phyloP scores from a whole-genome alignment of 2,113 vertebrate species.

The Perccottus glenii region DNA sequence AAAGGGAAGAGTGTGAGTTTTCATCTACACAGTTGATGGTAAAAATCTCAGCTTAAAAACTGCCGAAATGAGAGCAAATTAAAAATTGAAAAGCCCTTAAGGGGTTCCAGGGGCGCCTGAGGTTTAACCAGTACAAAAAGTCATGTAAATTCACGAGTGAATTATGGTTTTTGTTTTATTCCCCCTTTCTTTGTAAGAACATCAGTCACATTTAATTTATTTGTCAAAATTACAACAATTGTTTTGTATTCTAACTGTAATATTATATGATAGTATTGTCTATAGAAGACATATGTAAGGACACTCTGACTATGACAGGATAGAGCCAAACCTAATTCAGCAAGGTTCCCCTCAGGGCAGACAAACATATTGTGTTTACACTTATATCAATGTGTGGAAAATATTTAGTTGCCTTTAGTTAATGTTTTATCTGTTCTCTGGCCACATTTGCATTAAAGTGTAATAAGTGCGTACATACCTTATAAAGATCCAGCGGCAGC shows the following conservation, averaged over 20 bases:
- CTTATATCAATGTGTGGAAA: not conserved
- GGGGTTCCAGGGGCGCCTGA: too few species aligned
- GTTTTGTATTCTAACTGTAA: not conserved
- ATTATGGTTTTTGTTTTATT: not conserved
- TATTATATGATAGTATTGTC: slow-evolving; percentile 6
- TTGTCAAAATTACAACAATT: not conserved
- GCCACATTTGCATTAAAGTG: not conserved
- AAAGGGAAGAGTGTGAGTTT: too few species aligned
- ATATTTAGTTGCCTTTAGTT: not conserved
- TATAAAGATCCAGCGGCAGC: slow-evolving; percentile 81
- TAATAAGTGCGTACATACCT: slow-evolving; percentile 60
- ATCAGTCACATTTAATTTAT: not conserved
- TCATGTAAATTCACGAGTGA: too few species aligned
- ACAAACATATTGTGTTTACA: not conserved
- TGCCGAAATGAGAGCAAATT: too few species aligned
- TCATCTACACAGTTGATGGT: too few species aligned
- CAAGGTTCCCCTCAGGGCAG: slow-evolving; percentile 16
- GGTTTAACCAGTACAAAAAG: too few species aligned
- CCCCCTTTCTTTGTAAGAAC: not conserved
- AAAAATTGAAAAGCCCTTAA: too few species aligned
- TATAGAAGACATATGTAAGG: slow-evolving; percentile 5
- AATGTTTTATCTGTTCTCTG: too few species aligned
- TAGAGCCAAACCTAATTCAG: slow-evolving; percentile 33
- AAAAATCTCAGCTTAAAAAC: too few species aligned
- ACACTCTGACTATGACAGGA: not conserved